Evolutionary conservation across 2,113 vertebrate genomes (phyloP), one percentile per base, ranked within the genome.

Genomic region (Chionis minor): DNA sequence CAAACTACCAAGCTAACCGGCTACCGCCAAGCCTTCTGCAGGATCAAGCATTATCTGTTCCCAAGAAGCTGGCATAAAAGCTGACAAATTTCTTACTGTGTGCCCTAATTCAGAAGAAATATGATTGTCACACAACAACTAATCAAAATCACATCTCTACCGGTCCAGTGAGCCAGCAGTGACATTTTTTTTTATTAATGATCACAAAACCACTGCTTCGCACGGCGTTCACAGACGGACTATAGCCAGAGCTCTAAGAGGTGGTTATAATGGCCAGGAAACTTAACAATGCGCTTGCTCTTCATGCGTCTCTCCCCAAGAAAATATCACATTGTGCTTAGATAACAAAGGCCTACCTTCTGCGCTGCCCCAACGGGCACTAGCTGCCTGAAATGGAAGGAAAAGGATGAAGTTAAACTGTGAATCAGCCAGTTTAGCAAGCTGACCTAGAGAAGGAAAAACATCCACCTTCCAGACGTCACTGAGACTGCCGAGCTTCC

Each of bases 361-460:
- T 61, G 69, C 20, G 73, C 30, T 95, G 91, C 94, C 92, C 91
- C 94, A 95, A 45, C 4, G 49, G 96, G 95, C 89, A 91, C 89
- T 62, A 96, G 70, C 92, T 96, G 94, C 92, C 97, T 97, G 92
- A 85, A 97, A 97, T 22, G 84, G 92, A 96, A 97, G 84, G 92
- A 91, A 85, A 95, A 94, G 92, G 92, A 81, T 73, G 81, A 94
- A 91, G 62, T 96, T 92, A 95, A 94, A 80, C 73, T 92, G 30
- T 69, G 74, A 94, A 87, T 81, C 83, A 72, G 73, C 26, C 70
- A 87, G 77, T 63, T 82, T 72, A 91, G 67, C 72, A 86, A 93
- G 52, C 86, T 88, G 94, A 88, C 92, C 65, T 63, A 81, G 44
- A 84, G 88, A 62, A 73, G 32, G 66, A 65, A 62, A 77, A 63